phyloP scores from a whole-genome alignment of 2,888 invertebrate genomes.

The Chymomyza fuscimana region DNA sequence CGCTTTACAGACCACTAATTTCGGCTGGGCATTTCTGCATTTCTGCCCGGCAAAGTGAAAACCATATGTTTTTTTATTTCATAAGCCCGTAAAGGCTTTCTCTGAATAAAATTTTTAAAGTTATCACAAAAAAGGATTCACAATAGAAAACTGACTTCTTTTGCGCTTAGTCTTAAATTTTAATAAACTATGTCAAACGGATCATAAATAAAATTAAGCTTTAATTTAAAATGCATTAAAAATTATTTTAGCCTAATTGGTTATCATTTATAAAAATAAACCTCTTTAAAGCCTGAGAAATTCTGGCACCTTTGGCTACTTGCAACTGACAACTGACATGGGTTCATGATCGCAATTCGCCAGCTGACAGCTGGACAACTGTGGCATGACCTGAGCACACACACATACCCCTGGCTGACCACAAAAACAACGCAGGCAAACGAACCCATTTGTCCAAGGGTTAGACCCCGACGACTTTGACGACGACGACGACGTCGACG shows the following conservation, averaged over 20 bases:
- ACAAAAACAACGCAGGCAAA: conserved; percentile 9
- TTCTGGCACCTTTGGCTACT: conserved; percentile 23
- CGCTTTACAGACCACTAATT: too few species aligned
- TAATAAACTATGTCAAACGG: too few species aligned
- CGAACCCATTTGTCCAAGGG: conserved; percentile 21
- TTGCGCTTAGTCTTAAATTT: too few species aligned
- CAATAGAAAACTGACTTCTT: too few species aligned
- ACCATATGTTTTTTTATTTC: too few species aligned
- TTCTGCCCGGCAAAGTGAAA: too few species aligned
- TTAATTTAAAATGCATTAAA: too few species aligned
- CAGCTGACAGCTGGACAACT: conserved; percentile 62
- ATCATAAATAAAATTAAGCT: too few species aligned
- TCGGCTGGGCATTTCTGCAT: too few species aligned
- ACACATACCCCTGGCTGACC: conserved; percentile 21
- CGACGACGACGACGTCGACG: not conserved
- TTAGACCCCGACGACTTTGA: conserved; percentile 7
- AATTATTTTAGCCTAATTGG: not conserved
- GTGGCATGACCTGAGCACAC: conserved; percentile 24
- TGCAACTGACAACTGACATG: conserved; percentile 58
- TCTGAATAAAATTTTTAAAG: too few species aligned
- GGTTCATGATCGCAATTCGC: conserved; percentile 50
- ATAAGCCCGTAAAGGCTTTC: too few species aligned
- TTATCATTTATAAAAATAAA: not conserved
- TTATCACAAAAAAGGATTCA: too few species aligned
- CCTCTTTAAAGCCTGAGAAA: conserved; percentile 33